Evolutionary conservation across 2,888 invertebrate genomes (phyloP).

Genomic region (Apamea epomidion): DNA sequence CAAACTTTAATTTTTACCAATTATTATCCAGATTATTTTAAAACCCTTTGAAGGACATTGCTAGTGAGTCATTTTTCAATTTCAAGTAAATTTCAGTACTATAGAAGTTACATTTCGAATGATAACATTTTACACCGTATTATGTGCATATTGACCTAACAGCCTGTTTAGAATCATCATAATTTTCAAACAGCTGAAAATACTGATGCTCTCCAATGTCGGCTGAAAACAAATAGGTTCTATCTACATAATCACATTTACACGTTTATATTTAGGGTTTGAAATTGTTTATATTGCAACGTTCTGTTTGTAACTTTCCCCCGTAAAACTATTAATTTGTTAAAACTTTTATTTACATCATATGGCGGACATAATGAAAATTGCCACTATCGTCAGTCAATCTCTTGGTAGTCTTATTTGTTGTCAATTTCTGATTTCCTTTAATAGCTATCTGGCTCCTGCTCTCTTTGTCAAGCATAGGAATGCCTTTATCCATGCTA

Average conservation of each 20-base stretch:
- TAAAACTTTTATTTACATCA: slow-evolving; percentile 15
- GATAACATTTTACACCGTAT: background rate
- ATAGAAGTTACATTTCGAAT: background rate
- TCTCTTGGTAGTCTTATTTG: background rate
- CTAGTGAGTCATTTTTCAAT: background rate
- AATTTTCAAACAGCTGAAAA: slow-evolving; percentile 56
- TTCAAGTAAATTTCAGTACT: background rate
- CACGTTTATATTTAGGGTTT: slow-evolving; percentile 76
- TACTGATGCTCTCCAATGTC: slow-evolving; percentile 52
- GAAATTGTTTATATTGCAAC: slow-evolving; percentile 29
- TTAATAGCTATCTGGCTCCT: background rate
- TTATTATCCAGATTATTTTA: background rate
- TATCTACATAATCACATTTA: slow-evolving; percentile 77
- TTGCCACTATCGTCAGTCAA: background rate
- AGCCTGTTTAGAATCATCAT: slow-evolving; percentile 50
- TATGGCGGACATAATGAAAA: background rate
- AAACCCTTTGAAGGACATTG: background rate
- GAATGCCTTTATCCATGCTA: fast-evolving
- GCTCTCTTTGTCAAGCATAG: background rate
- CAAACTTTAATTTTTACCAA: background rate
- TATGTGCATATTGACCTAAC: slow-evolving; percentile 26
- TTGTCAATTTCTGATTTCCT: background rate
- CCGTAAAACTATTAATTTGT: background rate
- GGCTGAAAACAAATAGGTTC: slow-evolving; percentile 46
- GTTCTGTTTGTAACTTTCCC: slow-evolving; percentile 41